Conservation (phyloP, 1,140 invertebrate species). For the Drosophila miranda region DNA sequence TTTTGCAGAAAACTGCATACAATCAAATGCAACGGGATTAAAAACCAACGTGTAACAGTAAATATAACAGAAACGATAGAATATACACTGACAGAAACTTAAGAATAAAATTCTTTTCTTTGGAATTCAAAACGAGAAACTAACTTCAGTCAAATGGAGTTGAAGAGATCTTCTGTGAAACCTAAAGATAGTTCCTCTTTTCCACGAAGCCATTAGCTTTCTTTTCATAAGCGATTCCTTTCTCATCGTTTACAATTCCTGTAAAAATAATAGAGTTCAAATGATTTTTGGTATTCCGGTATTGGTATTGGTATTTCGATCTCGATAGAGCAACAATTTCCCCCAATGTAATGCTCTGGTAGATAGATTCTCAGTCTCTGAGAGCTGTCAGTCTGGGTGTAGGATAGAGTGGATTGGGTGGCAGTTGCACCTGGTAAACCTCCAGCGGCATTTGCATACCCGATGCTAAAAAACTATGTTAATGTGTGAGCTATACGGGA, state of each 20-base stretch:
- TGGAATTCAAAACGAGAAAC: no score
- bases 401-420: conserved; percentile 6
- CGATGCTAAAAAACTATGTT: conserved; percentile 68
- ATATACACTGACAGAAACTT: conserved; percentile 3
- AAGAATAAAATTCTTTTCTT: no score
- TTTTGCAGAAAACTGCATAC: conserved; percentile 67
- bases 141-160: no score
- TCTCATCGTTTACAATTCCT: no score
- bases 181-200: no score
- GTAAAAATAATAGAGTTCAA: no score
- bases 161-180: no score
- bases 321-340: no score
- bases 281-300: no score
- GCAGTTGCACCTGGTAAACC: conserved; percentile 53
- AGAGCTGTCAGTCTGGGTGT: conserved; percentile 40
- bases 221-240: no score
- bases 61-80: conserved; percentile 31
- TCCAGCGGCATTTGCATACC: conserved; percentile 66
- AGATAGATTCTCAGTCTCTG: conserved; percentile 4
- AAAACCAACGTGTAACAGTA: conserved; percentile 64
- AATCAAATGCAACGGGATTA: conserved; percentile 79
- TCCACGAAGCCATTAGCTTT: no score
- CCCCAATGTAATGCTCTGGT: neutral
- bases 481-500: conserved; percentile 57
- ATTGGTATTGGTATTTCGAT: no score